Percentiles rank a stretch among this genome's conserved stretches.
phyloP scores from a whole-genome alignment of 2,113 vertebrate genomes.

The Tragelaphus buxtoni region DNA sequence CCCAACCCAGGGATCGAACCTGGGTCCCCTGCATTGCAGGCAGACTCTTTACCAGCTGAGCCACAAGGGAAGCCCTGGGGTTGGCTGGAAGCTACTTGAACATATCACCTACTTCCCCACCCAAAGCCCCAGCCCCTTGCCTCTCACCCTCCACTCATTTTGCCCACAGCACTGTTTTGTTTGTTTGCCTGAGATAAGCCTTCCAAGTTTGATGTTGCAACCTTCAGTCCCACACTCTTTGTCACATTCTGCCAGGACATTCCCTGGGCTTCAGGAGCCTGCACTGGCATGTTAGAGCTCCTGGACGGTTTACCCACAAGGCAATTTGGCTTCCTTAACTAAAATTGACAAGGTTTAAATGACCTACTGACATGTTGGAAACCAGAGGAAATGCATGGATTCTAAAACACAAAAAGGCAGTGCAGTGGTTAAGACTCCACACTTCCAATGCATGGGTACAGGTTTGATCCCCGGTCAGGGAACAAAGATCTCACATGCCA shows the following conservation, averaged over 20 bases:
- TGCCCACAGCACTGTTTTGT: background rate
- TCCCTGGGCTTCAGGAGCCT: background rate
- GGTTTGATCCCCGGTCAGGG: background rate
- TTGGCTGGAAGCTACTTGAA: background rate
- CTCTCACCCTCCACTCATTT: background rate
- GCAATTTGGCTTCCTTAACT: background rate
- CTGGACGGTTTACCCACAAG: background rate
- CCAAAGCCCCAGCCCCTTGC: background rate
- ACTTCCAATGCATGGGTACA: background rate
- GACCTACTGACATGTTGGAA: background rate
- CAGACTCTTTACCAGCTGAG: background rate
- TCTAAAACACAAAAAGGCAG: background rate
- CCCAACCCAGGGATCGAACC: rapidly evolving
- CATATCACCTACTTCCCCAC: too few relatives aligned
- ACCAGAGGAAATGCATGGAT: background rate
- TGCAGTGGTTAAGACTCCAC: background rate
- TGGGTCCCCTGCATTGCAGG: background rate
- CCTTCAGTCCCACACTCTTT: background rate
- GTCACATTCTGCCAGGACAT: background rate
- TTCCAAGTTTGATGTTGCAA: background rate
- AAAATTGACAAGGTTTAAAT: background rate
- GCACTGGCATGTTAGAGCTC: background rate
- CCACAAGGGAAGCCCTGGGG: background rate
- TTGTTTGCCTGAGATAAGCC: background rate
- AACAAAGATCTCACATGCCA: background rate